Evolutionary conservation across 2,888 invertebrate species (phyloP).

Genomic region (Acanthosepion pharaonis): DNA sequence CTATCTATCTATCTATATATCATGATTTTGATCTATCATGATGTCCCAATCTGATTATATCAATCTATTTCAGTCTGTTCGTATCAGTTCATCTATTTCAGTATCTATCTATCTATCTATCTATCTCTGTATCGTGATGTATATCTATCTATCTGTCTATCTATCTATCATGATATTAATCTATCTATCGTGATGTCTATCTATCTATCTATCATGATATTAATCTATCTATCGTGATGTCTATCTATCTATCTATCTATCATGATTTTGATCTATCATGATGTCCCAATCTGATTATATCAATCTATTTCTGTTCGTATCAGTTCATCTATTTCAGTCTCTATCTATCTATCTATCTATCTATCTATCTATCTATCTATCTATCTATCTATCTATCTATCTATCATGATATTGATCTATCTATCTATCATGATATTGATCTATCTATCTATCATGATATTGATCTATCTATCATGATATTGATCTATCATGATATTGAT

Average conservation of each 20-base stretch:
- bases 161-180: background rate
- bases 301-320: too few relatives aligned
- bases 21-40: too few relatives aligned
- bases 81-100: too few relatives aligned
- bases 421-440: background rate
- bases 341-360: background rate
- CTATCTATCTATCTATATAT: too few relatives aligned
- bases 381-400: slow-evolving; percentile 40
- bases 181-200: background rate
- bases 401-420: background rate
- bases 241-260: background rate
- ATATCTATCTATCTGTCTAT: background rate
- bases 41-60: too few relatives aligned
- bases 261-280: too few relatives aligned
- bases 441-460: background rate
- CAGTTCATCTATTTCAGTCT: too few relatives aligned
- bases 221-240: background rate
- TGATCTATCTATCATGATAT: background rate
- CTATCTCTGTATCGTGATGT: too few relatives aligned
- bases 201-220: background rate
- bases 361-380: background rate
- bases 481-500: too few relatives aligned
- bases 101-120: too few relatives aligned
- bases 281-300: too few relatives aligned
- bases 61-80: too few relatives aligned